A percentile compares a stretch with the other conserved stretches of the same genome.
Evolutionary conservation across 2,888 invertebrate species (phyloP).

Genomic region (Atrina japonica): DNA sequence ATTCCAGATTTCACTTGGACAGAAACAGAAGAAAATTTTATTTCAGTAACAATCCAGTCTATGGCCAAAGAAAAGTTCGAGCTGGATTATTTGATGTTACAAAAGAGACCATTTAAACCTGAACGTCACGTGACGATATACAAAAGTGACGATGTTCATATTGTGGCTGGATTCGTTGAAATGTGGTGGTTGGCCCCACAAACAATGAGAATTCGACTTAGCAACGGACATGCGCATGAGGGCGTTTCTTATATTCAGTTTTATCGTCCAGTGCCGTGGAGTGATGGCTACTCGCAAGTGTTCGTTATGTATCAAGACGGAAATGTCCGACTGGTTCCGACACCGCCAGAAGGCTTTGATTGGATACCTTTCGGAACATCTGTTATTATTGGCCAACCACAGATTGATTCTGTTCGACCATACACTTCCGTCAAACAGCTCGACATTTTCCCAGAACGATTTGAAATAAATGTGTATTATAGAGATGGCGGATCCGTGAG

Average conservation of each 20-base stretch:
- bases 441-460: constrained; percentile 47
- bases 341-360: constrained; percentile 64
- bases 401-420: constrained; percentile 59
- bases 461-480: constrained; percentile 55
- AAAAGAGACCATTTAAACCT: constrained; percentile 59
- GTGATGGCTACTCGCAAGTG: constrained; percentile 61
- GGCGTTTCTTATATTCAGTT: constrained; percentile 62
- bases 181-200: constrained; percentile 68
- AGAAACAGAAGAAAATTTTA: constrained; percentile 53
- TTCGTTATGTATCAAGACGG: constrained; percentile 69
- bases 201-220: constrained; percentile 55
- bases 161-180: constrained; percentile 62
- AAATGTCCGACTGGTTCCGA: constrained; percentile 61
- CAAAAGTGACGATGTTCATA: constrained; percentile 55
- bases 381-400: constrained; percentile 65
- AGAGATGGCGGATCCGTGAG: constrained; percentile 57
- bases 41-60: constrained; percentile 49
- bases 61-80: constrained; percentile 36
- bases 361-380: constrained; percentile 71
- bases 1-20: constrained; percentile 66
- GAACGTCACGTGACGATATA: constrained; percentile 53
- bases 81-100: constrained; percentile 49
- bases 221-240: constrained; percentile 47
- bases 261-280: constrained; percentile 61
- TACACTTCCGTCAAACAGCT: constrained; percentile 58